Evolutionary conservation across 2,113 vertebrate genomes (phyloP).

Genomic region (Oenanthe oenanthe): DNA sequence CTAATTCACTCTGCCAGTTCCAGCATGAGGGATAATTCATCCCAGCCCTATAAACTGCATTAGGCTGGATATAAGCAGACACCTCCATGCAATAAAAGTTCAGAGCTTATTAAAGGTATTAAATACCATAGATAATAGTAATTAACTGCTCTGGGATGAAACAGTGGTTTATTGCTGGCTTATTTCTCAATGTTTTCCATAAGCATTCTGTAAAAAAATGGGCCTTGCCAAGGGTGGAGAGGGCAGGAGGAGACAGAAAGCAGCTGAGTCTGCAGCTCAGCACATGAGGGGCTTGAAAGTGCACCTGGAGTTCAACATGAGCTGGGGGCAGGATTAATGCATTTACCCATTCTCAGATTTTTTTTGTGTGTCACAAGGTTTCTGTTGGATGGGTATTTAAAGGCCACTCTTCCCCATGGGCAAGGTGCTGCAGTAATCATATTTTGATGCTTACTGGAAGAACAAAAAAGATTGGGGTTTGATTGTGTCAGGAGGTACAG

Average conservation of each 20-base stretch:
- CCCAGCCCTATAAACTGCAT: not conserved
- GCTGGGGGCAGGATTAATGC: not conserved
- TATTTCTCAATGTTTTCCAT: not conserved
- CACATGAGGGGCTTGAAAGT: rapidly evolving
- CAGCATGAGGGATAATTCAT: not conserved
- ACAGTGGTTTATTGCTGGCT: not conserved
- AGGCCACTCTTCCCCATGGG: not conserved
- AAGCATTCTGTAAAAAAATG: not conserved
- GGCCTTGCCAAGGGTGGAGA: not conserved
- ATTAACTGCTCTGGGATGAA: not conserved
- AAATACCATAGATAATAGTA: not conserved
- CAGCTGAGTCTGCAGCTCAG: not conserved
- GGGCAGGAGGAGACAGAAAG: not conserved
- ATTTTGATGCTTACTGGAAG: not conserved
- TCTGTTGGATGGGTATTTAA: not conserved
- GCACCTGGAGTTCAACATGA: not conserved
- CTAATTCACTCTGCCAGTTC: not conserved
- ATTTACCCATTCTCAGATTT: not conserved
- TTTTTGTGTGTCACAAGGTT: not conserved
- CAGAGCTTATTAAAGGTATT: not conserved
- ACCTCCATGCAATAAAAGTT: not conserved
- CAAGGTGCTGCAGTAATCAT: not conserved
- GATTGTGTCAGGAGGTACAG: not conserved
- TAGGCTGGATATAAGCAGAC: not conserved
- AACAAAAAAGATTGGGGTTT: rapidly evolving